Evolutionary conservation across 2,888 invertebrate species (phyloP).

Genomic region (Malachius bipustulatus): DNA sequence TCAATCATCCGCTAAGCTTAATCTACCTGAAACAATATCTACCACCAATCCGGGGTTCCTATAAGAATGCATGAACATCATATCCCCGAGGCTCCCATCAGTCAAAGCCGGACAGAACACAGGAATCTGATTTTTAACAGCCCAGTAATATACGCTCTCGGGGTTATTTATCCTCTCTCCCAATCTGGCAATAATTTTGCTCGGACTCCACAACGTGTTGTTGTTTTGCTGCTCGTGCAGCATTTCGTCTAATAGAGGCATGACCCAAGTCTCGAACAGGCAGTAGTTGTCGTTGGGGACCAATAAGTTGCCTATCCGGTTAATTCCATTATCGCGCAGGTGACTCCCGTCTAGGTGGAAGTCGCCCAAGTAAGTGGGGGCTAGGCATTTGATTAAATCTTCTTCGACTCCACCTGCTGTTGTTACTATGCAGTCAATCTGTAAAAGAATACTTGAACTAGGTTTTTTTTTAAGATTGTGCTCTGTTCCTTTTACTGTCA

Average conservation of each 20-base stretch:
- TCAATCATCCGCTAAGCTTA: conserved; percentile 6
- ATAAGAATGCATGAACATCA: conserved; percentile 98
- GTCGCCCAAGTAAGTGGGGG: conserved; percentile 87
- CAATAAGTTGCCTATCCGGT: conserved; percentile 76
- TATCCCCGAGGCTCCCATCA: conserved; percentile 94
- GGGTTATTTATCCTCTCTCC: conserved; percentile 85
- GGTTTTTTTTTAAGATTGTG: no score
- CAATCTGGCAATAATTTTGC: conserved; percentile 68
- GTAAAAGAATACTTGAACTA: conserved; percentile 7
- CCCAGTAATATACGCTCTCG: conserved; percentile 94
- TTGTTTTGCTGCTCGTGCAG: conserved; percentile 71
- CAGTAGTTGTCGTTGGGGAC: conserved; percentile 99
- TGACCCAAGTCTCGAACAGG: conserved; percentile 93
- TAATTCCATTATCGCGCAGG: conserved; percentile 76
- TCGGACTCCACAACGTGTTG: conserved; percentile 80
- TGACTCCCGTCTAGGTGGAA: conserved; percentile 71
- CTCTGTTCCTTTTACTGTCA: no score
- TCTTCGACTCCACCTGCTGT: conserved; percentile 98
- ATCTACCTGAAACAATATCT: conserved; percentile 74
- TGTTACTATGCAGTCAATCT: conserved; percentile 92
- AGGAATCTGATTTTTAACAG: conserved; percentile 91
- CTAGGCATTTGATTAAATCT: conserved; percentile 96
- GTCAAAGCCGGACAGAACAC: conserved; percentile 96
- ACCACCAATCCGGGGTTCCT: conserved; percentile 83
- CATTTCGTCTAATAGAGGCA: conserved; percentile 86